A percentile compares a stretch with the other conserved stretches of the same genome.
Conservation (phyloP, 2,797 vertebrate species). For the Euthynnus affinis region DNA sequence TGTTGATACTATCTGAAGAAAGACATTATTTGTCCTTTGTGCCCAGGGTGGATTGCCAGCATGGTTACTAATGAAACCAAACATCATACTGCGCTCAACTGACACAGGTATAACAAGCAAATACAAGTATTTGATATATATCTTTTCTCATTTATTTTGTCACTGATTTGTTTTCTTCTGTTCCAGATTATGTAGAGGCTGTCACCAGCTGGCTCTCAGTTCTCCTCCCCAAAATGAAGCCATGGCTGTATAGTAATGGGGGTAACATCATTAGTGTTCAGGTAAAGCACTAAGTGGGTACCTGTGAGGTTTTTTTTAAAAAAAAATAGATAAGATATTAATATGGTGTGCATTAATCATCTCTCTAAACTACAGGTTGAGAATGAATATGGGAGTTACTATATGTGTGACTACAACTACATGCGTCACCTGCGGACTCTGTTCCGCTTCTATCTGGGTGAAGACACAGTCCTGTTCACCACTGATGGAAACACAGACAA, state of each 20-base stretch:
- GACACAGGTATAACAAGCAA: conserved; percentile 85
- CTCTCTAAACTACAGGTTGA: conserved; percentile 88
- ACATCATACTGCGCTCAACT: conserved; percentile 91
- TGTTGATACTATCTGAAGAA: not conserved
- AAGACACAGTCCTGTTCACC: conserved; percentile 92
- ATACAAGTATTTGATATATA: not conserved
- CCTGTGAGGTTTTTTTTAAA: not conserved
- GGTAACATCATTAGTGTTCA: conserved; percentile 97
- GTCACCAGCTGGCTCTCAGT: conserved; percentile 92
- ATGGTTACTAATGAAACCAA: conserved; percentile 93
- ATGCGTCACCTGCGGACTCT: conserved; percentile 88
- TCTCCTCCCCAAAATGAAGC: conserved; percentile 91
- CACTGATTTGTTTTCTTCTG: conserved; percentile 7
- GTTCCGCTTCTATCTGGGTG: conserved; percentile 89
- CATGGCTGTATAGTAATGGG: conserved; percentile 91
- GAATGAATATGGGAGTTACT: conserved; percentile 98
- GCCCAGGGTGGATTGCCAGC: conserved; percentile 94
- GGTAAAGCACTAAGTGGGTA: conserved; percentile 76
- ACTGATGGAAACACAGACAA: conserved; percentile 87
- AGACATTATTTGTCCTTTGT: conserved; percentile 27
- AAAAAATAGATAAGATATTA: not conserved
- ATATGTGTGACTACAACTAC: conserved; percentile 92
- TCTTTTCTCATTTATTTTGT: not conserved
- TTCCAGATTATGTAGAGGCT: conserved; percentile 91
- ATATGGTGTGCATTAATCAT: not conserved